Evolutionary conservation across 2,113 vertebrate species (phyloP), one percentile per base, ranked within the genome.

Genomic region (Bubo blakistoni): DNA sequence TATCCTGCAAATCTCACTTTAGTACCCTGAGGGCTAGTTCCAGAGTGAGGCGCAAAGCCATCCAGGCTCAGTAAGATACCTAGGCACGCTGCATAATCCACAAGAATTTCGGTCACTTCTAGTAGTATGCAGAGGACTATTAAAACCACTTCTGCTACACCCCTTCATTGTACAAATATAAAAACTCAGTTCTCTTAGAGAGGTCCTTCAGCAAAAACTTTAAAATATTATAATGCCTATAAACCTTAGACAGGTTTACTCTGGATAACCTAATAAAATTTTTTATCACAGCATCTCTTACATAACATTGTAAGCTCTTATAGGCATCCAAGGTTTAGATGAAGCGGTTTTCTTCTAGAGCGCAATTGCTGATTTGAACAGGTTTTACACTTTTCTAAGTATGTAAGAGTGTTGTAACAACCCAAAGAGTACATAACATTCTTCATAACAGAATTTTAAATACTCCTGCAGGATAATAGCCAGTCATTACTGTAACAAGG

Each of bases 341-440:
- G 18, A 76, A 55, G 13, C 5, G 29, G 21, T 19, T 73, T 57
- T 71, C 69, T 47, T 36, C 25, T 63, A 55, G 22, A 72, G 9
- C 0, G 0, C 7, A 81, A 47, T 15, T 47, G 2, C 40, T 26
- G 21, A 61, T 27, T 8, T 25, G 8, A 93, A 86, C 16, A 66
- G n/a, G 6, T 14, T 58, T 85, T 54, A 47, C 6, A 1, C 10
- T 94, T 62, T 65, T 74, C 13, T 52, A 47, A 55, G 12, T 25
- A 72, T 1, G 0, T 49, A 51, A 57, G 2, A n/a, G 7, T 12
- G 20, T 2, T 46, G 2, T 16, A 70, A 73, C 46, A 11, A n/a
- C 11, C n/a, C 15, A 34, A 78, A 44, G 25, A 54, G 3, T 10
- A 49, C 8, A 21, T 1, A 14, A 11, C 4, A 8, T 44, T 47